These are phyloP conservation scores for Hycleus cichorii DNA, from an alignment of 1,140 invertebrate species.

Conservation along the genomic window DNA sequence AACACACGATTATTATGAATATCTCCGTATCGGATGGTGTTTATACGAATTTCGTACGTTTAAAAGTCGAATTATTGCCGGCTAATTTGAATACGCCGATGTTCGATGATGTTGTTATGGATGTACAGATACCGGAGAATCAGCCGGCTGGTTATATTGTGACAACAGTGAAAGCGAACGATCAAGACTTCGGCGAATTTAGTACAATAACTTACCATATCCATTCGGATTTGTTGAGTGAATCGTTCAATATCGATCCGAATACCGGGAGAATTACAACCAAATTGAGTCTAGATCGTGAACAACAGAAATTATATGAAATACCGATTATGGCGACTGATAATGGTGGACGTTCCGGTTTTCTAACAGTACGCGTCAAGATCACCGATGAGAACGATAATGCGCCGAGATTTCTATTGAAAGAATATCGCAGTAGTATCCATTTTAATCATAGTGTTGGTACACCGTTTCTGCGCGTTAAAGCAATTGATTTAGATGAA, in stretches of 20 bases:
- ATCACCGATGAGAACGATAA: constrained; percentile 86
- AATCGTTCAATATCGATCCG: constrained; percentile 73
- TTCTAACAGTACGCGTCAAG: constrained; percentile 68
- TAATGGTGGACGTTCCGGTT: constrained; percentile 72
- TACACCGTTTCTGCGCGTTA: constrained; percentile 61
- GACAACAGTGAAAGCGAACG: constrained; percentile 65
- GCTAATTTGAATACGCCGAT: constrained; percentile 73
- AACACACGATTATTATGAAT: constrained; percentile 63
- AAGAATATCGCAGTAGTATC: constrained; percentile 72
- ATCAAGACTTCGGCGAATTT: constrained; percentile 77
- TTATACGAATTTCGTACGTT: constrained; percentile 73
- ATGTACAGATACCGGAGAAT: constrained; percentile 75
- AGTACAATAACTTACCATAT: constrained; percentile 74
- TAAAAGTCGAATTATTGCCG: constrained; percentile 72
- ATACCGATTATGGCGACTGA: constrained; percentile 80
- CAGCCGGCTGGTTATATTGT: constrained; percentile 66
- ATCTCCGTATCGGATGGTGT: constrained; percentile 89
- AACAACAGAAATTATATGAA: constrained; percentile 64
- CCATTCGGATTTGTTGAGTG: constrained; percentile 64
- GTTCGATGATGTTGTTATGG: constrained; percentile 58
- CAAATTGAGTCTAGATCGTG: constrained; percentile 69
- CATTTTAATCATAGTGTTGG: constrained; percentile 54
- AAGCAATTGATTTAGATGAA: constrained; percentile 56
- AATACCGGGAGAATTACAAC: constrained; percentile 72
- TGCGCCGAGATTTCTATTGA: constrained; percentile 67